These are phyloP conservation scores for Panthera uncia DNA, from an alignment of 2,113 vertebrate species.

Conservation along the genomic window DNA sequence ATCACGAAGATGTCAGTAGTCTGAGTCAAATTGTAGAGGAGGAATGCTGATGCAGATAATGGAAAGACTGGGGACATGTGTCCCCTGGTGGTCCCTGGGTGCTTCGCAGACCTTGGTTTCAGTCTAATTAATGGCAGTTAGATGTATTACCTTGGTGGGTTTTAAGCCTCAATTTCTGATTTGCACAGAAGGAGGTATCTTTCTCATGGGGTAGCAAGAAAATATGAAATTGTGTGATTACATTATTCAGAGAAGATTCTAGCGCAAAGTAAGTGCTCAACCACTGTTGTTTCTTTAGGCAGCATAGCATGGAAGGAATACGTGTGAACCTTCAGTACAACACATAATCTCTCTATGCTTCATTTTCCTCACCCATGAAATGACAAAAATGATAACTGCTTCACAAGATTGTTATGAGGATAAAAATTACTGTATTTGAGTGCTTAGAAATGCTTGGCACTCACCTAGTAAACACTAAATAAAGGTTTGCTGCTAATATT, in stretches of 20 bases:
- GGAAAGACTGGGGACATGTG: neutral
- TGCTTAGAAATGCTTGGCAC: neutral
- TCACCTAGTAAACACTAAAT: neutral
- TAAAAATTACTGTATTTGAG: neutral
- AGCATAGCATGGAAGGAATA: accelerated
- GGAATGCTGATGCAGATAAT: neutral
- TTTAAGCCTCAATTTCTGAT: neutral
- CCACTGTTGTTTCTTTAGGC: neutral
- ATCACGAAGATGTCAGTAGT: neutral
- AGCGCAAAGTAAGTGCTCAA: neutral
- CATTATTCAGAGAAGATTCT: neutral
- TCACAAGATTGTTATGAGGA: neutral
- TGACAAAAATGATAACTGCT: neutral
- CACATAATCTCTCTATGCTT: neutral
- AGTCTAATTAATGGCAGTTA: neutral
- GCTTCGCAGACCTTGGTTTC: neutral
- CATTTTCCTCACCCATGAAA: neutral
- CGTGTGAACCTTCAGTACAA: neutral
- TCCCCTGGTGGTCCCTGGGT: too few relatives aligned
- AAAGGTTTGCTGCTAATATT: neutral
- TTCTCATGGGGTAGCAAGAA: neutral
- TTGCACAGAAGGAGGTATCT: neutral
- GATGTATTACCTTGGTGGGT: neutral
- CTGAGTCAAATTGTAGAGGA: neutral
- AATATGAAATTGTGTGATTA: neutral